These are phyloP conservation scores for Drosophila atroscutellata DNA, from an alignment of 2,888 invertebrate genomes.

Conservation along the genomic window DNA sequence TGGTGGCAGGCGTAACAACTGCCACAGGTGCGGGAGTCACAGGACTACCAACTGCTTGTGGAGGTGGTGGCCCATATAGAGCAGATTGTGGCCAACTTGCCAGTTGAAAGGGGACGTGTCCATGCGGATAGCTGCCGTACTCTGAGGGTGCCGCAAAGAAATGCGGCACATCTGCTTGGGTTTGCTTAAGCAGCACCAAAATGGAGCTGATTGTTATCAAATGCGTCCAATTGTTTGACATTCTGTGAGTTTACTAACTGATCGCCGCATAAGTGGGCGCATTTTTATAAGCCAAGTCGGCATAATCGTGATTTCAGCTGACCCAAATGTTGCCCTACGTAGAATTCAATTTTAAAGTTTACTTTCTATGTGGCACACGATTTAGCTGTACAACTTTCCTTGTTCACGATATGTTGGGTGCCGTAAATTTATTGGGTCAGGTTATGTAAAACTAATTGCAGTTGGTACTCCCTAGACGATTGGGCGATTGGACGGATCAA, in stretches of 20 bases:
- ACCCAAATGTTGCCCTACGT: constrained; percentile 40
- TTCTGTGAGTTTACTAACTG: constrained; percentile 58
- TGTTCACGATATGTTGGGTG: constrained; percentile 57
- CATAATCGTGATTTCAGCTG: constrained; percentile 60
- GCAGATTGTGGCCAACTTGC: constrained; percentile 42
- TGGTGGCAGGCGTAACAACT: constrained; percentile 72
- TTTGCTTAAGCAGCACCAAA: neutral
- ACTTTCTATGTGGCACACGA: constrained; percentile 68
- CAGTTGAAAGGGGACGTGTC: constrained; percentile 58
- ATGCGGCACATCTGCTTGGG: constrained; percentile 74
- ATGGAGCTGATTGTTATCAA: constrained; percentile 11
- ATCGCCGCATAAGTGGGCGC: constrained; percentile 27
- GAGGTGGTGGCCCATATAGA: constrained; percentile 62
- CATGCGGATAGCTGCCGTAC: constrained; percentile 64
- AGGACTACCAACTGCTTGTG: constrained; percentile 23
- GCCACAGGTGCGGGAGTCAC: constrained; percentile 67
- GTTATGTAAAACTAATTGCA: constrained; percentile 70
- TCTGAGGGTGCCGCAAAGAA: constrained; percentile 71
- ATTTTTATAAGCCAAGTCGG: constrained; percentile 62
- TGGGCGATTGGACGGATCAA: constrained; percentile 8
- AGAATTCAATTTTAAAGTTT: constrained; percentile 27
- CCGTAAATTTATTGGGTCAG: constrained; percentile 53
- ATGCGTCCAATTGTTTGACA: constrained; percentile 56
- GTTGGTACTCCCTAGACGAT: constrained; percentile 44
- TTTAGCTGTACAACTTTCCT: constrained; percentile 75